Conservation (phyloP, 2,888 invertebrate genomes). For the Amphipoea oculea region DNA sequence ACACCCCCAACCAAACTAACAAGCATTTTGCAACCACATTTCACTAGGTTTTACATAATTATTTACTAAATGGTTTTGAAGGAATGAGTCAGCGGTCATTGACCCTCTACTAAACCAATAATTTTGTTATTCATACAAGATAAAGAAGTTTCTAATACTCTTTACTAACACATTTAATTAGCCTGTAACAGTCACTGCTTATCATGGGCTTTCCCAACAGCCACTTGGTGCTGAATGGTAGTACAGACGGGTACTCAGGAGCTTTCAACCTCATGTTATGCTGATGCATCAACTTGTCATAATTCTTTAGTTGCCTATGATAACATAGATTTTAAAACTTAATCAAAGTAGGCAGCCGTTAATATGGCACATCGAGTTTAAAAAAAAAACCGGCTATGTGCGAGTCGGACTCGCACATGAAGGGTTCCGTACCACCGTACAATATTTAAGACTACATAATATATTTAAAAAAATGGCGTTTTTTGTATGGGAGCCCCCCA, state of each 20-base stretch:
- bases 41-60: not conserved
- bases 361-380: not conserved
- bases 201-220: not conserved
- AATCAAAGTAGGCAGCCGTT: not conserved
- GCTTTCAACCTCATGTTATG: slow-evolving; percentile 21
- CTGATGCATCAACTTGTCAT: slow-evolving; percentile 10
- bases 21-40: not conserved
- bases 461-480: too few species aligned
- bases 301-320: slow-evolving; percentile 25
- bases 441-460: too few species aligned
- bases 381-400: too few species aligned
- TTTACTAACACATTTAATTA: too few species aligned
- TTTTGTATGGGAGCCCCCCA: too few species aligned
- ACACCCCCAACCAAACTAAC: not conserved
- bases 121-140: not conserved
- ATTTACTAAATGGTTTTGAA: not conserved
- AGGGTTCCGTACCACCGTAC: too few species aligned
- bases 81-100: not conserved
- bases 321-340: slow-evolving; percentile 1
- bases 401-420: too few species aligned
- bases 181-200: slow-evolving; percentile 13
- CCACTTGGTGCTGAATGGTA: not conserved
- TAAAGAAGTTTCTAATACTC: not conserved
- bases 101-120: not conserved
- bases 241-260: not conserved